Evolutionary conservation across 2,797 vertebrate genomes (phyloP).

Genomic region (Mallotus villosus): DNA sequence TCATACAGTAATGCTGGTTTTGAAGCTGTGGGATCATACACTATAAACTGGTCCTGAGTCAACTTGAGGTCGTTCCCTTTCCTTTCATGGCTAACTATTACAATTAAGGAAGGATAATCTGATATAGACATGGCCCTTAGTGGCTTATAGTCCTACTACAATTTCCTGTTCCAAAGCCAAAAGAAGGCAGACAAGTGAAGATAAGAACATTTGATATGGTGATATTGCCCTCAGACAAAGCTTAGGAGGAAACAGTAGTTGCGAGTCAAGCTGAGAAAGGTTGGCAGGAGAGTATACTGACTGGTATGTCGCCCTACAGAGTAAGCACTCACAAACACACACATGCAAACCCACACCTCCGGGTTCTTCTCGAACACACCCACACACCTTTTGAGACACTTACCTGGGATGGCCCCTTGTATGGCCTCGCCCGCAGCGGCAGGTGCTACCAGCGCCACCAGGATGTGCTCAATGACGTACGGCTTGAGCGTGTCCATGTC

Average conservation of each 20-base stretch:
- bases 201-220: not conserved
- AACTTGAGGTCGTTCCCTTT: too few species aligned
- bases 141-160: not conserved
- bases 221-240: not conserved
- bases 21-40: too few species aligned
- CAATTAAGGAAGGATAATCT: not conserved
- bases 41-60: too few species aligned
- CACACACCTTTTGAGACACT: constrained; percentile 25
- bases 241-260: not conserved
- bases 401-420: constrained; percentile 49
- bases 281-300: too few species aligned
- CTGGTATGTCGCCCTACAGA: too few species aligned
- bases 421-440: constrained; percentile 59
- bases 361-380: too few species aligned
- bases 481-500: constrained; percentile 92
- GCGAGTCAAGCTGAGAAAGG: not conserved
- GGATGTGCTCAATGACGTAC: constrained; percentile 92
- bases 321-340: not conserved
- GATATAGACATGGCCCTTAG: not conserved
- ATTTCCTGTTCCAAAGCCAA: not conserved
- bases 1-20: too few species aligned
- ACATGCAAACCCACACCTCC: too few species aligned
- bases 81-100: too few species aligned
- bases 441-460: constrained; percentile 85
- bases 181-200: not conserved